Evolutionary conservation across 2,797 vertebrate genomes (phyloP), one percentile per base, ranked within the genome.

Genomic region (Chiroxiphia lanceolata): DNA sequence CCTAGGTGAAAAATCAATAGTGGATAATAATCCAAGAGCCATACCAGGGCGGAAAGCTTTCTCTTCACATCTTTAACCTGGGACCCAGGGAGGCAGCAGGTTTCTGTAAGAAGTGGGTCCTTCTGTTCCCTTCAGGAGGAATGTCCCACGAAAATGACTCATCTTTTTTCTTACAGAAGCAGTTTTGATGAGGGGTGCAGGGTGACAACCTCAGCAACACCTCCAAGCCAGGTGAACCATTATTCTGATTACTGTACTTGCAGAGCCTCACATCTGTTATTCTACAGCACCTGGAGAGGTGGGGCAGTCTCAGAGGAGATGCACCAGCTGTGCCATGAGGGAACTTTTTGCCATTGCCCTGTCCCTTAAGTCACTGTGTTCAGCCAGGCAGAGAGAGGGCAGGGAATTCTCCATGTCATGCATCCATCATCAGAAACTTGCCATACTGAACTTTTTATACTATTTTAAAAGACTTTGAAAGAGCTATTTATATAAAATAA

Each of bases 391-490:
- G 53, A 61, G 26, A 59, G 36, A 61, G 20, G 13, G 21, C 18
- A 72, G 13, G 22, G 61, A 61, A 74, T 34, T 13, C 17, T 63
- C 20, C 3, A 4, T 56, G 42, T 23, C 36, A 75, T 17, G 11
- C 29, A 74, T 33, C 38, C 15, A 56, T 29, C 48, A 40, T 51
- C 38, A 70, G 40, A 60, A 94, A 81, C 34, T 69, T 65, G 23
- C 31, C 34, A 22, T 48, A 44, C 23, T 31, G 29, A 26, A 53
- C 21, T 84, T 92, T 47, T 42, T 25, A 61, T 6, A 75, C 9
- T 15, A 77, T 70, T 93, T 93, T 63, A 89, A 87, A 94, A 69
- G 53, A 84, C 63, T 90, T 80, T 65, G 34, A 63, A 91, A 89
- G 42, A 34, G 31, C n/a, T 93, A 94, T 75, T 94, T 88, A 74